Base-by-base conservation (phyloP, 2,113 vertebrate species). In the Catharus fuscescens region DNA sequence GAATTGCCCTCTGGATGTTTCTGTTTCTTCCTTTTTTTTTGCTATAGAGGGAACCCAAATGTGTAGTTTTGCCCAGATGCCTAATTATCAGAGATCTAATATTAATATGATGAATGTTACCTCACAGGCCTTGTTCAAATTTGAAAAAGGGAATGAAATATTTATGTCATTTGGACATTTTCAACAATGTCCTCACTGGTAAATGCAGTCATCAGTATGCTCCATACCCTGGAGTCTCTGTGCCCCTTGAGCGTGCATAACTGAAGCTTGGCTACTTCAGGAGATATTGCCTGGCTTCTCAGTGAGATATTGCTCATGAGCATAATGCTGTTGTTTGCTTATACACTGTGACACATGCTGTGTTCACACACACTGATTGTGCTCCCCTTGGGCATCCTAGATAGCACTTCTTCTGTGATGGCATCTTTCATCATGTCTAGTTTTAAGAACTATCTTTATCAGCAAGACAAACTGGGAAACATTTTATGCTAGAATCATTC, bases 361-460 rank as follows among this genome's bases (percentile, higher is more conserved):
- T 61, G 73, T 95, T 92, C 93, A 87, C 73, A 91, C 61, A 61
- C 66, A 64, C n/a, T 72, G 86, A 81, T 79, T 87, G 83, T 92
- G 72, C 61, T 45, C 66, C 88, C 80, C 61, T 85, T 92, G 89
- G 84, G 89, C 84, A 85, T 79, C 73, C 70, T 89, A 72, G 59
- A 62, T 87, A 85, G 57, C 61, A 31, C 89, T 89, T 95, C 45
- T 80, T 71, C 54, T 69, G 61, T 61, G 36, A 81, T 91, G 73
- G 78, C 84, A 54, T 91, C 61, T 95, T 95, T 93, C 78, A 93
- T 96, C 78, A 89, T 61, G 87, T 93, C 86, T 80, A 54, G 28
- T 65, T 93, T 87, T 89, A 93, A 79, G 73, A 91, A 38, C 36
- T 56, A 6, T 69, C 61, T 87, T 92, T 65, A 87, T 89, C 66